A percentile compares a stretch with the other conserved stretches of the same genome.
Evolutionary conservation across 1,140 invertebrate genomes (phyloP).

Genomic region (Oreohelix idahoensis): DNA sequence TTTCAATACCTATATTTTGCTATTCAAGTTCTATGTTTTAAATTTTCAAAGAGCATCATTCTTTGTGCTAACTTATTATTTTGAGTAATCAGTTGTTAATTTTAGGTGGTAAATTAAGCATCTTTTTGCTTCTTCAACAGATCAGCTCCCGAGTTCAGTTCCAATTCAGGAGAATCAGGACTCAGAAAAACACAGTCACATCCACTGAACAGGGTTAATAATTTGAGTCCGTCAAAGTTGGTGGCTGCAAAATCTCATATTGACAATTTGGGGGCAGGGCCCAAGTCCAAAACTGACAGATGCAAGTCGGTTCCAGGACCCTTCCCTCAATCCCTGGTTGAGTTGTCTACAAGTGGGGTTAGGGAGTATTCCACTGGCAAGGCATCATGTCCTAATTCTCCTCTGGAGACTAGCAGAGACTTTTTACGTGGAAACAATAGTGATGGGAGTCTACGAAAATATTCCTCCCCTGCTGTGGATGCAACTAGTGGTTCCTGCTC

Average conservation of each 20-base stretch:
- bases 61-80: no score
- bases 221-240: conserved; percentile 33
- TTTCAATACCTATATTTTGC: no score
- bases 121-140: conserved; percentile 50
- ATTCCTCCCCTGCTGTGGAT: conserved; percentile 18
- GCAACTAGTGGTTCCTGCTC: conserved; percentile 45
- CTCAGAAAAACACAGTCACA: conserved; percentile 73
- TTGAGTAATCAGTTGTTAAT: no score
- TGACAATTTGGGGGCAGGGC: conserved; percentile 2
- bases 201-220: conserved; percentile 48
- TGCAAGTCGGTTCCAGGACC: conserved; percentile 65
- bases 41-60: no score
- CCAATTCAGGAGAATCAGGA: conserved; percentile 55
- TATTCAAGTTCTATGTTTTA: no score
- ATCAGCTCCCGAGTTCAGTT: conserved; percentile 74
- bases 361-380: conserved; percentile 42
- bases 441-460: conserved; percentile 21
- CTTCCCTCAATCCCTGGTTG: conserved; percentile 27
- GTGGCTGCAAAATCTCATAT: neutral
- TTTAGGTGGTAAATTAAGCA: no score
- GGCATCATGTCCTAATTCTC: conserved; percentile 60
- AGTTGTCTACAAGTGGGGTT: conserved; percentile 5
- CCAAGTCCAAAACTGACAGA: conserved; percentile 54
- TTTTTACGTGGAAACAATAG: conserved; percentile 10
- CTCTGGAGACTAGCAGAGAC: conserved; percentile 51